Evolutionary conservation across 1,140 invertebrate genomes (phyloP), one percentile per base, ranked within the genome.

Genomic region (Ericerus pela): DNA sequence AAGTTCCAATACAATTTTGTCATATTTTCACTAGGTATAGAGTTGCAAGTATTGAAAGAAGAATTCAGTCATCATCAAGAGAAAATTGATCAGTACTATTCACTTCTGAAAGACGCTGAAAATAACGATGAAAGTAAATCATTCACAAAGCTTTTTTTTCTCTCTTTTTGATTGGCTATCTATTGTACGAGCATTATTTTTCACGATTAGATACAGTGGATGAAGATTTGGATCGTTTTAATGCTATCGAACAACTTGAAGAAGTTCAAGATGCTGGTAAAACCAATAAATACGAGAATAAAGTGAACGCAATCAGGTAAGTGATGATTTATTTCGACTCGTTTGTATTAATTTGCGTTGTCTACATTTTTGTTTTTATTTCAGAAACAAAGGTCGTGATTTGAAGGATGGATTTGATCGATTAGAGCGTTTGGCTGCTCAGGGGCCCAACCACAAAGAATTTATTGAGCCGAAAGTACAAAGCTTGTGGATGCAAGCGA

Each of bases 21-120:
- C 63, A 38, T 64, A 54, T 62, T 58, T 72, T 4, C 36, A 18
- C 29, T 62, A 79, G 79, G 75, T 61, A 80, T 86, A 62, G 89
- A 96, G 70, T 63, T 96, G 18, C 71, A 82, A 60, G 78, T 83
- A 12, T 69, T 96, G 6, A 88, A 85, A 65, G 83, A 94, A 70
- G 91, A 95, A 70, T 95, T 96, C 65, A 69, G 70, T 43, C 89
- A 93, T 70, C 88, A 95, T 67, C 88, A 96, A 70, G 84, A 93
- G 59, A 94, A 93, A 72, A 77, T 96, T 20, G 84, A 94, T 67
- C 81, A 94, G 63, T 94, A 90, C 65, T 84, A 88, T 71, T 78
- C 79, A 41, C 62, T 95, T 20, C 70, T 91, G 14, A 76, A 79
- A 63, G 79, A 86, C 60, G 71, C 84, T 18, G 78, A 81, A 5